Evolutionary conservation across 2,888 invertebrate species (phyloP), one percentile per base, ranked within the genome.

Genomic region (Cryptus armator): DNA sequence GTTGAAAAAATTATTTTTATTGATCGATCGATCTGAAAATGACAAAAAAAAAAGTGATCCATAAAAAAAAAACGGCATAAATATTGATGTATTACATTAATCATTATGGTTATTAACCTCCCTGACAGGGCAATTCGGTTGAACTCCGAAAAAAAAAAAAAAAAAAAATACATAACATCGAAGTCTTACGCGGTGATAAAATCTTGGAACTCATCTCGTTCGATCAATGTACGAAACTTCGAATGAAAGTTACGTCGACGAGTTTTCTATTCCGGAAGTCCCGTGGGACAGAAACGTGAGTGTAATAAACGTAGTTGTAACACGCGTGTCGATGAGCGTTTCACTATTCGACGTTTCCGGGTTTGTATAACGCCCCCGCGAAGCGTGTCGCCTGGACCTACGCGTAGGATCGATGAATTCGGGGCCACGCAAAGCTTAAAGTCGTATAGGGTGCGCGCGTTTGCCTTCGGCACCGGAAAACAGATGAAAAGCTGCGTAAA

Each of bases 341-440:
- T 74, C 71, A 56, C 29, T 75, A 44, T 48, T 74, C 53, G 48
- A 48, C 62, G 53, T 64, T 83, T 83, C 70, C 83, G 64, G 83
- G 74, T 79, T 59, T 53, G 59, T 78, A 67, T 37, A 51, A 51
- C 56, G 29, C 43, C 53, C 56, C 64, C 19, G 44, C 37, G 59
- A 53, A 59, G 75, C 53, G 66, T 68, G 76, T 86, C 64, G 66
- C 59, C 46, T 75, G 68, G 70, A 74, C 77, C 81, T 79, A 59
- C 62, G 66, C 16, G 76, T 71, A 43, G 80, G 84, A 87, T 87
- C 85, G 79, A 87, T 87, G 86, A 84, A 83, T 84, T 74, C 76
- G 82, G 81, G 83, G 80, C 80, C 71, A 71, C 75, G 59, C 48
- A 59, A 76, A 56, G 53, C 64, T 74, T 53, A 68, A 71, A 76